These are phyloP conservation scores for Aspidiotus rigidus DNA, from an alignment of 2,888 invertebrate species.

Conservation along the genomic window DNA sequence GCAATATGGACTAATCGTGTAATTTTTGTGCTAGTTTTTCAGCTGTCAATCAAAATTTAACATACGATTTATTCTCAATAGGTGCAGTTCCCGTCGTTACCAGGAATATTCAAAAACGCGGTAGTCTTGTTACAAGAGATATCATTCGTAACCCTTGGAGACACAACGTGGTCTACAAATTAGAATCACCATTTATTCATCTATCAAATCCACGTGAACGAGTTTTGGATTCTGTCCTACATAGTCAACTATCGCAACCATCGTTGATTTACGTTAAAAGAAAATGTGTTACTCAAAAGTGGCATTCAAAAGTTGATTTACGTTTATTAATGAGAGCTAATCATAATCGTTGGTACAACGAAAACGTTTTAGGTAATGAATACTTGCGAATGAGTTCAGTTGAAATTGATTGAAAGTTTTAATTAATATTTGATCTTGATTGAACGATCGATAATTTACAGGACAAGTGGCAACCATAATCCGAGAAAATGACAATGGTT, in stretches of 20 bases:
- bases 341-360: constrained; percentile 22
- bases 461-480: constrained; percentile 28
- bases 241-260: constrained; percentile 22
- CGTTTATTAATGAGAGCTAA: constrained; percentile 9
- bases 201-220: constrained; percentile 22
- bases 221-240: constrained; percentile 11
- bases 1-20: too few species aligned
- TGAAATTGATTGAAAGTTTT: background rate
- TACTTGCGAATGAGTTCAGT: background rate
- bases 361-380: constrained; percentile 23
- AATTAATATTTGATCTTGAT: background rate
- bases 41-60: background rate
- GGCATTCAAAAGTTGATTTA: constrained; percentile 24
- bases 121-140: constrained; percentile 5
- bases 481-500: constrained; percentile 17
- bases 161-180: constrained; percentile 25
- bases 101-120: constrained; percentile 27
- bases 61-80: background rate
- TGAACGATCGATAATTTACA: background rate
- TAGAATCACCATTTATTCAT: constrained; percentile 10
- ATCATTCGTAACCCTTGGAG: constrained; percentile 25
- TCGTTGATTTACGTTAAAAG: constrained; percentile 19
- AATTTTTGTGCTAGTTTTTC: too few species aligned
- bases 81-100: constrained; percentile 27
- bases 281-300: constrained; percentile 14